Conservation (phyloP, 2,113 vertebrate genomes). For the Morone chrysops region DNA sequence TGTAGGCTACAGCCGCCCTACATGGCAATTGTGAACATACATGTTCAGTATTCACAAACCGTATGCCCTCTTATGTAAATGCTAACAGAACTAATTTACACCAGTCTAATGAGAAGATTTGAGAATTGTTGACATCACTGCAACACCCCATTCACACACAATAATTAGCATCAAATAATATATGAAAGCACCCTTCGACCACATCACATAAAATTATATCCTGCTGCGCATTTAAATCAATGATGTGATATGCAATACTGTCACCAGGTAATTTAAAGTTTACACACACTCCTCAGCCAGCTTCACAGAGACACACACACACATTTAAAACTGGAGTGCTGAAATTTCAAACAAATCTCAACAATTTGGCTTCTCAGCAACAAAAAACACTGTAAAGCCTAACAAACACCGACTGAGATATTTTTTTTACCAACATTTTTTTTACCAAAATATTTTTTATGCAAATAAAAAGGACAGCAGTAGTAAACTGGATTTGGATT, state of each 20-base stretch:
- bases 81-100: neutral
- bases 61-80: neutral
- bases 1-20: neutral
- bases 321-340: constrained; percentile 1
- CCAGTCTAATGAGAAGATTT: neutral
- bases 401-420: constrained; percentile 5
- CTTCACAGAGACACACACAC: neutral
- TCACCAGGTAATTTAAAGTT: neutral
- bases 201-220: neutral
- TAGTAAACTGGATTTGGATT: constrained; percentile 2
- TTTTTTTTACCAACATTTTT: neutral
- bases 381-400: neutral
- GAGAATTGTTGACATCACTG: neutral
- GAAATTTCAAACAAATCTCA: neutral
- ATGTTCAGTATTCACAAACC: neutral
- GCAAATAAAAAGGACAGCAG: constrained; percentile 9
- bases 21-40: neutral
- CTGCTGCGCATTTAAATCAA: neutral
- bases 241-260: neutral
- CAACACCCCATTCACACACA: neutral
- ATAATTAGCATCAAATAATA: constrained; percentile 1
- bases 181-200: neutral
- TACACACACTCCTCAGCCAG: neutral
- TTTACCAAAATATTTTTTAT: neutral
- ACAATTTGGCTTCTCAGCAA: neutral